A percentile compares a stretch with the other conserved stretches of the same genome.
Conservation (phyloP, 2,113 vertebrate species). For the Rhinichthys klamathensis region DNA sequence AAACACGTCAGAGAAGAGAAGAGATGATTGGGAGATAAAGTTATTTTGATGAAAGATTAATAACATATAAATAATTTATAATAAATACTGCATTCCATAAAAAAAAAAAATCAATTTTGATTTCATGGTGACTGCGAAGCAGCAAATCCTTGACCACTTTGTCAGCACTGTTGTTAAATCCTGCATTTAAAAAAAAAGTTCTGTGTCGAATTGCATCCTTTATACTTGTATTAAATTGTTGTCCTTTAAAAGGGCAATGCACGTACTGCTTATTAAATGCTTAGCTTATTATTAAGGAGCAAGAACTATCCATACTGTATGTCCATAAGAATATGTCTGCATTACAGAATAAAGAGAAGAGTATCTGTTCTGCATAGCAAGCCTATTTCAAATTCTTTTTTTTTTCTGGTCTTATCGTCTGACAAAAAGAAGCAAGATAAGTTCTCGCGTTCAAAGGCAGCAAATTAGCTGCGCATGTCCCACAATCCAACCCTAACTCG, state of each 20-base stretch:
- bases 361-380: not conserved
- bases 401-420: slow-evolving; percentile 11
- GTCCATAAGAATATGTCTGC: not conserved
- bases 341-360: not conserved
- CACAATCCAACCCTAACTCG: not conserved
- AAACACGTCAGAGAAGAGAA: too few relatives aligned
- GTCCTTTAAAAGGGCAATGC: not conserved
- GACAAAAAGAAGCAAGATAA: slow-evolving; percentile 29
- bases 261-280: not conserved
- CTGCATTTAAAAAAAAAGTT: not conserved
- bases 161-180: not conserved
- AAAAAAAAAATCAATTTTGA: too few relatives aligned
- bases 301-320: not conserved
- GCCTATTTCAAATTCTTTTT: not conserved
- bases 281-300: not conserved
- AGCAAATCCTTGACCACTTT: not conserved
- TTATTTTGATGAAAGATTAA: too few relatives aligned
- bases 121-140: not conserved
- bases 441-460: not conserved
- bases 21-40: too few relatives aligned
- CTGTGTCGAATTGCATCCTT: not conserved
- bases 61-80: too few relatives aligned
- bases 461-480: slow-evolving; percentile 24
- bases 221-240: not conserved
- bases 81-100: too few relatives aligned